Conservation (phyloP, 2,113 vertebrate species). For the Perca schrenkii region DNA sequence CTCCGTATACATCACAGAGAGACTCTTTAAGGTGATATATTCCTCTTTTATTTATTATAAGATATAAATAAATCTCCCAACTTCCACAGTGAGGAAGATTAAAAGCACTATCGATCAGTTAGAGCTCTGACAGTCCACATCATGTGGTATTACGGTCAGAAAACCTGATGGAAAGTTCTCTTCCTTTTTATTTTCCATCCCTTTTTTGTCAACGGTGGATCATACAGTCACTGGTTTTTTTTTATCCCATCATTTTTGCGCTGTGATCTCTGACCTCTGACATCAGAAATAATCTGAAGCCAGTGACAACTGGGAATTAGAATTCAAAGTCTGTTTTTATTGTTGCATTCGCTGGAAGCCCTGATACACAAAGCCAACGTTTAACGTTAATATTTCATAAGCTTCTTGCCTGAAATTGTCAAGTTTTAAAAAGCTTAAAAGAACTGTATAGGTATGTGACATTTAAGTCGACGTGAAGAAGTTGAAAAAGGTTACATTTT, state of each 20-base stretch:
- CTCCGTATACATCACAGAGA: neutral
- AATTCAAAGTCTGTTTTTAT: neutral
- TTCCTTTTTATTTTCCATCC: neutral
- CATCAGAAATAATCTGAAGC: neutral
- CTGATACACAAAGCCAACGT: conserved; percentile 20
- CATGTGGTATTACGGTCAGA: neutral
- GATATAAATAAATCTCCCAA: conserved; percentile 8
- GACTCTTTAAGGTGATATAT: neutral
- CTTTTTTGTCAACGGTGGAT: neutral
- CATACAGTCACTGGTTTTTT: neutral
- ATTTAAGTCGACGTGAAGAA: neutral
- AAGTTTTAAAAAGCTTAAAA: neutral
- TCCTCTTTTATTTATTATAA: neutral
- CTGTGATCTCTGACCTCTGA: neutral
- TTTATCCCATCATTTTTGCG: neutral
- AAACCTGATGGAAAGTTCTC: neutral
- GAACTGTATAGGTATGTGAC: neutral
- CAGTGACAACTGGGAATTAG: conserved; percentile 1
- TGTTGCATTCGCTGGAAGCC: conserved; percentile 7
- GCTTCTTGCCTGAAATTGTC: neutral
- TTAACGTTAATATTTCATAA: neutral
- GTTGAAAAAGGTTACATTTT: neutral
- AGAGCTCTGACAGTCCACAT: neutral
- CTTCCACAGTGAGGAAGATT: conserved; percentile 24
- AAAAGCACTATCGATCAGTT: neutral